Conservation (phyloP, 2,797 vertebrate species). For the Clarias pachynema region DNA sequence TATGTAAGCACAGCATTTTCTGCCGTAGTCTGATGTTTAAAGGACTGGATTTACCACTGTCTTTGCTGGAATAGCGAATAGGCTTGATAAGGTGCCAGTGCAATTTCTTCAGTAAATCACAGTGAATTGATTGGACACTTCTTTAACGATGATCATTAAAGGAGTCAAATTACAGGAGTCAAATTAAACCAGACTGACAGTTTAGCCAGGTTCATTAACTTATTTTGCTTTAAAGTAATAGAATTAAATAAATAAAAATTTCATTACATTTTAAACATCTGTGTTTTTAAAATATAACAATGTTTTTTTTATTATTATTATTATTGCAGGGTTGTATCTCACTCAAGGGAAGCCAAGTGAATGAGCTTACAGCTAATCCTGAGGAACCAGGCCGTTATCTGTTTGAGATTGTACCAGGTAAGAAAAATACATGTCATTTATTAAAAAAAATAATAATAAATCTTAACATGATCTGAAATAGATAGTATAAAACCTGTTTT, state of each 20-base stretch:
- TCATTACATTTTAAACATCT: background rate
- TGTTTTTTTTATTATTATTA: background rate
- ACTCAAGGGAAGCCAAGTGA: conserved; percentile 88
- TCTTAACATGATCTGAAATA: background rate
- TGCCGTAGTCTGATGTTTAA: background rate
- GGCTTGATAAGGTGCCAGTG: background rate
- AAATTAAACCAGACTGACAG: background rate
- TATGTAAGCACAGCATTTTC: background rate
- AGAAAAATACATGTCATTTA: conserved; percentile 41
- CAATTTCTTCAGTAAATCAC: background rate
- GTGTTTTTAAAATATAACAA: background rate
- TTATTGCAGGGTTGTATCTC: conserved; percentile 84
- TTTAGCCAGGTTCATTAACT: background rate
- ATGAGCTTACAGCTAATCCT: conserved; percentile 83
- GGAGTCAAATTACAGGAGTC: background rate
- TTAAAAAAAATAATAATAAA: background rate
- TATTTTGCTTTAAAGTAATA: background rate
- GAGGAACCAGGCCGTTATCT: conserved; percentile 90
- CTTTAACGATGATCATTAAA: background rate
- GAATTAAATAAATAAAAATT: background rate
- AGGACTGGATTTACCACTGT: background rate
- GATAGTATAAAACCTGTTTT: background rate
- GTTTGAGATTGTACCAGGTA: conserved; percentile 91
- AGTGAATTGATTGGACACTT: background rate
- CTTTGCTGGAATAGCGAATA: background rate